Evolutionary conservation across 2,888 invertebrate species (phyloP), one percentile per base, ranked within the genome.

Genomic region (Steinernema scapterisci): DNA sequence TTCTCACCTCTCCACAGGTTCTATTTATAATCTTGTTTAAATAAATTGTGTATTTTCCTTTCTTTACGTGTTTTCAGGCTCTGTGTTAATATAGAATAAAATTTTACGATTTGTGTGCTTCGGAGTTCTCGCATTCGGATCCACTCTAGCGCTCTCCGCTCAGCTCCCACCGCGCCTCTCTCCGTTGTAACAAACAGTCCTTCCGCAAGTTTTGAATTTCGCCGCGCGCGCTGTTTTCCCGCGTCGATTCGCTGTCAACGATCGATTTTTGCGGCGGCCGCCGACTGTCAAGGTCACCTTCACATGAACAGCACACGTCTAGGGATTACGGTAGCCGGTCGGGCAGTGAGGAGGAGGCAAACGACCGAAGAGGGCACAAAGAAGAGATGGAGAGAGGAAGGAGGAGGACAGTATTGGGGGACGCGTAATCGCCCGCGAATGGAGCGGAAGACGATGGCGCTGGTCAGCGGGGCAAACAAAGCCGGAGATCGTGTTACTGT

Each of bases 401-500:
- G 38, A 31, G 16, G 27, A 31, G 63, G 25, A 31, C 54, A 54
- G 54, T 54, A 54, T 54, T 25, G 63, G 38, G 63, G 25, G n/a
- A n/a, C n/a, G 31, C 63, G 63, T n/a, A n/a, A 27, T 27, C 31
- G 63, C 63, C 6, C 16, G 16, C 63, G 63, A 63, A 63, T 63
- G 63, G 63, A 27, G 63, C 63, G 63, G 63, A 63, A 63, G 48
- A 48, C 48, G 48, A 63, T 27, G 63, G 25, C 63, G 63, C 7
- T 27, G 63, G 63, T 63, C 63, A 31, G 19, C 63, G 63, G 6
- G 48, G 25, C 63, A 31, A 63, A 63, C 63, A 63, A 63, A 23
- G 21, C 48, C 54, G 63, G 27, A 48, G 48, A 19, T 63, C 63
- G 63, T 31, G 63, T 63, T 63, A 63, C 63, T 63, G 63, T 63